Conservation (phyloP, 1,140 invertebrate genomes). For the Lepeophtheirus salmonis region DNA sequence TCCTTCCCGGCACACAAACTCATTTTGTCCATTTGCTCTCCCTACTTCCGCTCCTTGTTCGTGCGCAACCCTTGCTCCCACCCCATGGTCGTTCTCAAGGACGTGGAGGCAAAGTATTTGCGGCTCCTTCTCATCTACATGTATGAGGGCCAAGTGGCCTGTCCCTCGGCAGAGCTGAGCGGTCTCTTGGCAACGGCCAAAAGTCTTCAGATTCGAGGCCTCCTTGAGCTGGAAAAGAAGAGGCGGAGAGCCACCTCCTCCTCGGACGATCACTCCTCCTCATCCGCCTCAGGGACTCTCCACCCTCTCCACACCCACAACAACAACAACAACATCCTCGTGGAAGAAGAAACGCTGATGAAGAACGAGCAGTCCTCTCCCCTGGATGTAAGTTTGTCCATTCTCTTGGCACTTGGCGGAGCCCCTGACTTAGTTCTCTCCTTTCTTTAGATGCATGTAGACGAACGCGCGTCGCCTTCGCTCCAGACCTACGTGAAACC, state of each 20-base stretch:
- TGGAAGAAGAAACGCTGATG: too few relatives aligned
- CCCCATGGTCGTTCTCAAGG: slow-evolving; percentile 67
- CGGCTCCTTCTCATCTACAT: slow-evolving; percentile 20
- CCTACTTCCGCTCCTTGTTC: slow-evolving; percentile 69
- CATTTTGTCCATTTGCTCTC: slow-evolving; percentile 41
- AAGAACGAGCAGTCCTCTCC: too few relatives aligned
- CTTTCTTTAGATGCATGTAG: too few relatives aligned
- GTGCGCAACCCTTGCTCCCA: slow-evolving; percentile 75
- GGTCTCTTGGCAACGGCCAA: slow-evolving; percentile 16
- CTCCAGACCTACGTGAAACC: too few relatives aligned
- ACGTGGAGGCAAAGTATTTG: slow-evolving; percentile 19
- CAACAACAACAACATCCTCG: too few relatives aligned
- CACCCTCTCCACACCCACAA: too few relatives aligned
- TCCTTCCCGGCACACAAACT: slow-evolving; percentile 37
- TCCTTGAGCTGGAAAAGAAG: slow-evolving; percentile 6
- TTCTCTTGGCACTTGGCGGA: too few relatives aligned
- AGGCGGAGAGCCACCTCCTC: slow-evolving; percentile 5
- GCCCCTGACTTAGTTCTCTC: too few relatives aligned
- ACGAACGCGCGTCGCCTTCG: background rate
- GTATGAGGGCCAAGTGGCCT: slow-evolving; percentile 20
- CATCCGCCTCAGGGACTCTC: too few relatives aligned
- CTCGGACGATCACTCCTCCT: too few relatives aligned
- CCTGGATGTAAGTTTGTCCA: too few relatives aligned
- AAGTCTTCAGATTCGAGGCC: slow-evolving; percentile 7
- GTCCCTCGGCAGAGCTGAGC: slow-evolving; percentile 20